A percentile compares a stretch with the other conserved stretches of the same genome.
Conservation (phyloP, 1,140 invertebrate genomes). For the Drosophila pseudoobscura region DNA sequence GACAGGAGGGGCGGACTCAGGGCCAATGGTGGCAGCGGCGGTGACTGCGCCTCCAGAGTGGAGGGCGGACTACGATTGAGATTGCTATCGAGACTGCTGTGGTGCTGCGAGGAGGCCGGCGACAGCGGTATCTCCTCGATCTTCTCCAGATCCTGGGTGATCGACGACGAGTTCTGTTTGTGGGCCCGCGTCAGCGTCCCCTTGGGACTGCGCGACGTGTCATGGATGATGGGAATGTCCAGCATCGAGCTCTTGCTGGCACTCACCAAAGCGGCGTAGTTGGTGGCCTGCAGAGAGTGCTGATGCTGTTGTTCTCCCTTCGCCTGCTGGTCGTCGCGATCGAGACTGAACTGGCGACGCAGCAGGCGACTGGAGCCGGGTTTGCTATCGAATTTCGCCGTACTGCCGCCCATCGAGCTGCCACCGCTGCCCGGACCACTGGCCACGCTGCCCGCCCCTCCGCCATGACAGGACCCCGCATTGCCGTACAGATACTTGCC, state of each 20-base stretch:
- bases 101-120: slow-evolving; percentile 78
- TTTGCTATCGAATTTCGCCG: slow-evolving; percentile 66
- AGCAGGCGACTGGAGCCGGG: slow-evolving; percentile 85
- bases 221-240: slow-evolving; percentile 73
- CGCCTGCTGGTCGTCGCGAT: slow-evolving; percentile 85
- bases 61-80: slow-evolving; percentile 80
- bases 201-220: slow-evolving; percentile 75
- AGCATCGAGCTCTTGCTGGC: slow-evolving; percentile 68
- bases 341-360: slow-evolving; percentile 88
- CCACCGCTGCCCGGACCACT: slow-evolving; percentile 28
- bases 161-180: slow-evolving; percentile 89
- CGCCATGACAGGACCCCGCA: not conserved
- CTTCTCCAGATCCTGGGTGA: slow-evolving; percentile 88
- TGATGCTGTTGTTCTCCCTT: slow-evolving; percentile 76
- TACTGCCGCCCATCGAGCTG: slow-evolving; percentile 45
- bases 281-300: slow-evolving; percentile 63
- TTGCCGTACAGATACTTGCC: slow-evolving; percentile 78
- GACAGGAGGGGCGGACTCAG: slow-evolving; percentile 65
- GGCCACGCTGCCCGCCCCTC: slow-evolving; percentile 4
- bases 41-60: slow-evolving; percentile 71
- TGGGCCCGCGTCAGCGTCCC: slow-evolving; percentile 83
- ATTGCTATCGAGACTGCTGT: slow-evolving; percentile 80
- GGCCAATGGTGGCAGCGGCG: slow-evolving; percentile 36
- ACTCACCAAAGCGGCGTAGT: slow-evolving; percentile 59
- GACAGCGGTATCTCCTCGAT: slow-evolving; percentile 87